A percentile compares a stretch with the other conserved stretches of the same genome.
These are phyloP conservation scores for Plagodis dolabraria DNA, from an alignment of 2,888 invertebrate species.

Conservation along the genomic window DNA sequence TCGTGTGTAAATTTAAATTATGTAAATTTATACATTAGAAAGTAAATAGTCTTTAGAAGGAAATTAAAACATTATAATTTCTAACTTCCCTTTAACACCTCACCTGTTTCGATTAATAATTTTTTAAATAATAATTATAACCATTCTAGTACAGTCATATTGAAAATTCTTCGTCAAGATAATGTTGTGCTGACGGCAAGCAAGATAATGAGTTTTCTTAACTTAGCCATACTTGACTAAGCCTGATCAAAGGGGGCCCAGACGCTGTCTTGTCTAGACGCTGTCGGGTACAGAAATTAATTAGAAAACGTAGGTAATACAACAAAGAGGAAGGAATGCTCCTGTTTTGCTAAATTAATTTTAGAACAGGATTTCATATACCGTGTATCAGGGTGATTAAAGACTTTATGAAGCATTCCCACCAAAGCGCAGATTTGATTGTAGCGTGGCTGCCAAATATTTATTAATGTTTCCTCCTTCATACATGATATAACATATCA, in stretches of 20 bases:
- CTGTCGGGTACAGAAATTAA: conserved; percentile 14
- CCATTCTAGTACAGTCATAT: too few species aligned
- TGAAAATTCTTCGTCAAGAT: too few species aligned
- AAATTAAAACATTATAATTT: too few species aligned
- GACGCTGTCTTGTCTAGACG: conserved; percentile 12
- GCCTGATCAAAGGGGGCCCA: background rate
- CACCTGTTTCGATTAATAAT: too few species aligned
- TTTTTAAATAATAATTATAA: too few species aligned
- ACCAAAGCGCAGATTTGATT: background rate
- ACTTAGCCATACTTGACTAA: background rate
- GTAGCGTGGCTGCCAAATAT: too few species aligned
- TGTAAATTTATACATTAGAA: too few species aligned
- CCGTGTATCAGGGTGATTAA: background rate
- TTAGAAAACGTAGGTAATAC: conserved; percentile 1
- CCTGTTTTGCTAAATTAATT: conserved; percentile 5
- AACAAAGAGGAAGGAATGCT: background rate
- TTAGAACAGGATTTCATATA: background rate
- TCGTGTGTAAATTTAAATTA: too few species aligned
- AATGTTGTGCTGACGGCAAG: background rate
- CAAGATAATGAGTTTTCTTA: conserved; percentile 6
- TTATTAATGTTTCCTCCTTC: too few species aligned
- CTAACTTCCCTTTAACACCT: too few species aligned
- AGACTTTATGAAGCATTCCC: background rate
- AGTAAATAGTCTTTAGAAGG: too few species aligned
- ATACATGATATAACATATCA: too few species aligned